Percentiles rank a stretch among this genome's conserved stretches.
phyloP scores from a whole-genome alignment of 2,797 vertebrate species.

The Lithobates pipiens region DNA sequence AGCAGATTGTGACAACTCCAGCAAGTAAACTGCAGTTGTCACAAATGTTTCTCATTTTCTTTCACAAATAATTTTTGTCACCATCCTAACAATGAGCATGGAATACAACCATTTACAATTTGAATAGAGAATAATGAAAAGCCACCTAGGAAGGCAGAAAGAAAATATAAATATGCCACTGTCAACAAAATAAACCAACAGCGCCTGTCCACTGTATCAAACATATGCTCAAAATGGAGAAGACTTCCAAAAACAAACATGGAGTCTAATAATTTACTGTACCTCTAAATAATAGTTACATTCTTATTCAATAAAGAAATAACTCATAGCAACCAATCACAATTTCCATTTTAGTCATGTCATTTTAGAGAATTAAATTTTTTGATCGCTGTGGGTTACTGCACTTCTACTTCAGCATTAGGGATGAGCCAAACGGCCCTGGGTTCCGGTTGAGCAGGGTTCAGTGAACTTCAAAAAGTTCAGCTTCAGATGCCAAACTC shows the following conservation, averaged over 20 bases:
- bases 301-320: too few relatives aligned
- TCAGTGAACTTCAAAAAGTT: too few relatives aligned
- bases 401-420: too few relatives aligned
- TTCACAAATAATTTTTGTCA: conserved; percentile 42
- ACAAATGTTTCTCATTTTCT: conserved; percentile 27
- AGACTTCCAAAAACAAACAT: neutral
- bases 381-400: too few relatives aligned
- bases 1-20: conserved; percentile 38
- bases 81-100: conserved; percentile 14
- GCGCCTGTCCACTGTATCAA: neutral
- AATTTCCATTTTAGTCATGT: too few relatives aligned
- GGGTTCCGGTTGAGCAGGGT: too few relatives aligned
- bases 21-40: conserved; percentile 39
- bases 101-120: conserved; percentile 15
- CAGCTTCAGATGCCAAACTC: too few relatives aligned
- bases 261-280: too few relatives aligned
- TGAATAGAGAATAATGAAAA: conserved; percentile 34
- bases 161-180: conserved; percentile 13
- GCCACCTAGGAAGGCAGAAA: conserved; percentile 24
- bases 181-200: conserved; percentile 7
- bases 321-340: too few relatives aligned
- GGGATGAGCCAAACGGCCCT: too few relatives aligned
- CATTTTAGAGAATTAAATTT: too few relatives aligned
- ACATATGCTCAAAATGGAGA: neutral
- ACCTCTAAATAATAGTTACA: neutral